Conservation (phyloP, 2,888 invertebrate genomes). For the Slavum lentiscoides region DNA sequence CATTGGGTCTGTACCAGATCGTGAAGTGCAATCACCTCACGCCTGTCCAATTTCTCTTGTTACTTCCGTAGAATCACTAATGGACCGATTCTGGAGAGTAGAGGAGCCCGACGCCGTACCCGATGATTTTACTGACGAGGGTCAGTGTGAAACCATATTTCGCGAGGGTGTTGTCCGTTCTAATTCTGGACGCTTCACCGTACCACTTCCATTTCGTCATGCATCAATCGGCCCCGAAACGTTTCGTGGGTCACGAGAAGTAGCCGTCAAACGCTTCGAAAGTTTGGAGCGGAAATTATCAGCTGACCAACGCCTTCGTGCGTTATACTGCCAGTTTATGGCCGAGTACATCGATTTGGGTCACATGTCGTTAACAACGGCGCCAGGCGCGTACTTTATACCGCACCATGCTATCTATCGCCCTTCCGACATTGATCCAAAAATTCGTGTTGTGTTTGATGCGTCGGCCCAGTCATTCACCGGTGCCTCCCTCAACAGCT, state of each 20-base stretch:
- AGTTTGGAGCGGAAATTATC: too few relatives aligned
- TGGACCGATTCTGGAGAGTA: neutral
- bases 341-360: neutral
- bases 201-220: neutral
- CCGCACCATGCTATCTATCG: conserved; percentile 56
- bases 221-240: too few relatives aligned
- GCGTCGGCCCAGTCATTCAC: conserved; percentile 54
- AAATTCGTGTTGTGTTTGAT: conserved; percentile 56
- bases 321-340: neutral
- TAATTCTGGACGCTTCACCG: neutral
- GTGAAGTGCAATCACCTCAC: too few relatives aligned
- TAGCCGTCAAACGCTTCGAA: too few relatives aligned
- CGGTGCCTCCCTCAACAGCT: conserved; percentile 58
- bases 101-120: neutral
- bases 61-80: neutral
- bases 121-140: neutral
- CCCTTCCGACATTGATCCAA: conserved; percentile 40
- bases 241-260: too few relatives aligned
- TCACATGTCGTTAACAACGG: neutral
- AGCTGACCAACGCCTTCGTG: neutral
- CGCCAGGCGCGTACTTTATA: conserved; percentile 12
- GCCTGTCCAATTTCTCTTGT: neutral
- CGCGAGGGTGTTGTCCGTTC: too few relatives aligned
- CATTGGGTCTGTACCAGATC: neutral
- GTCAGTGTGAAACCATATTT: neutral